Evolutionary conservation across 2,113 vertebrate species (phyloP), one percentile per base, ranked within the genome.

Genomic region (Forbesichthys papilliferus): DNA sequence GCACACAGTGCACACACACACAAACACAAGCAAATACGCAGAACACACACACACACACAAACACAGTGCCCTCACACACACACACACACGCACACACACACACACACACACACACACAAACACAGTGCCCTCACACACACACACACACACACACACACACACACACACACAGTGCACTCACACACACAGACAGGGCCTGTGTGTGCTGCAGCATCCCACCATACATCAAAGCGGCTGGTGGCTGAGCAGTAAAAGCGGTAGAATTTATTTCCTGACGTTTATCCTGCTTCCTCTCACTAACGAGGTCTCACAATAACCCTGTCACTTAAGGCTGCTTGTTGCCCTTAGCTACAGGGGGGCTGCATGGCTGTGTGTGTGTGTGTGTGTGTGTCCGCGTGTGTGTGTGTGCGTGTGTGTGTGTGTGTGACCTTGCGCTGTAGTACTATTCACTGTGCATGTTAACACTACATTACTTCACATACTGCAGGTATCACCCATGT

Each of bases 281-380:
- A 89, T 11, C 82, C 27, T 79, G 81, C 85, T 90, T 89, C 86
- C 85, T 68, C 88, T 86, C 80, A 81, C 79, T 89, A 90, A 90
- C 87, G 89, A 90, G 86, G 64, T 66, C 81, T 86, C 76, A 84
- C 86, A 88, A 83, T 88, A 90, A 89, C 85, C 82, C 85, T 84
- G 86, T 89, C 87, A 85, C 89, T 88, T 85, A 84, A 74, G 74
- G 76, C 58, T 12, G 82, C 81, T 77, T 86, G 83, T 85, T 85
- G 88, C 86, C 69, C 80, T 85, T 59, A 64, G 74, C 84, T 85
- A 87, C 88, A 86, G 75, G 83, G 89, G 79, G 68, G 61, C 27
- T 27, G 27, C 20, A 20, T 27, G 27, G 2, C 2, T 27, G 77
- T 9, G 73, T 27, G 2, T 27, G 27, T 27, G 27, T 27, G 77